These are phyloP conservation scores for Rhinopomastus cyanomelas DNA, from an alignment of 2,113 vertebrate genomes.

Conservation along the genomic window DNA sequence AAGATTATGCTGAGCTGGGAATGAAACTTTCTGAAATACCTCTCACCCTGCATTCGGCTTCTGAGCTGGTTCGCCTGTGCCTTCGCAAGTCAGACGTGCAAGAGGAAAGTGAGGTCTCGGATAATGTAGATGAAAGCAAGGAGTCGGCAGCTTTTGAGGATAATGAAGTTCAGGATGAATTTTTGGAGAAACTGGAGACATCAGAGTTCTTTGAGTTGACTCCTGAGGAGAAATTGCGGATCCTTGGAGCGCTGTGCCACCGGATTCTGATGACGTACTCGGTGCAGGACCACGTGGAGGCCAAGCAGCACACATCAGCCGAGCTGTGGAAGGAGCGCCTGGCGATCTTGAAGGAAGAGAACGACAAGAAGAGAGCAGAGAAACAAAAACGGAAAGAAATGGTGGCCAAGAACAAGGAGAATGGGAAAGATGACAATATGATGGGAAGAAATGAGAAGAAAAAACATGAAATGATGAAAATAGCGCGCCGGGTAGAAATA, in stretches of 20 bases:
- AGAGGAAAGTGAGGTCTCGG: slow-evolving; percentile 82
- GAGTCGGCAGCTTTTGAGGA: slow-evolving; percentile 81
- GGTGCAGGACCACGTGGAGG: slow-evolving; percentile 92
- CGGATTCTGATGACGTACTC: slow-evolving; percentile 98
- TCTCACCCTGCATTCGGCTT: slow-evolving; percentile 91
- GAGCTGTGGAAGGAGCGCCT: slow-evolving; percentile 96
- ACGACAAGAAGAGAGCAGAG: slow-evolving; percentile 91
- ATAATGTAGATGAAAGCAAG: slow-evolving; percentile 74
- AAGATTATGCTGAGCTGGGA: slow-evolving; percentile 93
- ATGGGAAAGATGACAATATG: slow-evolving; percentile 68
- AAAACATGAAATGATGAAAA: slow-evolving; percentile 70
- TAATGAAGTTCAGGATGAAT: slow-evolving; percentile 87
- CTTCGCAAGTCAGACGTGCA: slow-evolving; percentile 88
- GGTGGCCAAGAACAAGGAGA: slow-evolving; percentile 84
- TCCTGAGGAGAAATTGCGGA: slow-evolving; percentile 88
- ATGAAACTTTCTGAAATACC: slow-evolving; percentile 96
- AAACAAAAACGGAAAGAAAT: slow-evolving; percentile 89
- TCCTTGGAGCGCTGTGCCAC: slow-evolving; percentile 91
- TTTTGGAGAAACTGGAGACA: slow-evolving; percentile 91
- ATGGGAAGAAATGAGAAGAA: slow-evolving; percentile 81
- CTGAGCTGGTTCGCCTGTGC: slow-evolving; percentile 91
- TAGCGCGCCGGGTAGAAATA: slow-evolving; percentile 59
- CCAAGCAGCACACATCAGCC: slow-evolving; percentile 86
- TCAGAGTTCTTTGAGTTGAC: slow-evolving; percentile 91
- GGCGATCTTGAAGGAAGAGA: slow-evolving; percentile 90